A percentile compares a stretch with the other conserved stretches of the same genome.
Evolutionary conservation across 2,113 vertebrate genomes (phyloP).

Genomic region (Callocephalon fimbriatum): DNA sequence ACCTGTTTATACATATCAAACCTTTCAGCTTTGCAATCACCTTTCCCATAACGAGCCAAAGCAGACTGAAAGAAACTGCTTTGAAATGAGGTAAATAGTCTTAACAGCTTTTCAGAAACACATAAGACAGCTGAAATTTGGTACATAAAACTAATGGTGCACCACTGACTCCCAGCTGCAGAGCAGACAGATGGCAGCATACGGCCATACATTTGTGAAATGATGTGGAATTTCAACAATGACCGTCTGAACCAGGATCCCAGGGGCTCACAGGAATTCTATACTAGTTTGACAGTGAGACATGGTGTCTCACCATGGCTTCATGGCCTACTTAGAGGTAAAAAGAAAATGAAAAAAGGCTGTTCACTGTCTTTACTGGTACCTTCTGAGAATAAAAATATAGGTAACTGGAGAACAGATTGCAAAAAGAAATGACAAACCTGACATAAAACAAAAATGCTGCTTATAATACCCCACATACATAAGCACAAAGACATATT

Average conservation of each 20-base stretch:
- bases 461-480: neutral
- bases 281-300: neutral
- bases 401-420: neutral
- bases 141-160: neutral
- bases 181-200: slow-evolving; percentile 57
- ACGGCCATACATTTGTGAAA: neutral
- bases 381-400: neutral
- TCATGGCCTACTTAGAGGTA: neutral
- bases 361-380: neutral
- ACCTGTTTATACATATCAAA: neutral
- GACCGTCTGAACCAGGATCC: slow-evolving; percentile 12
- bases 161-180: neutral
- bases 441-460: neutral
- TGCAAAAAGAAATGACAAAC: neutral
- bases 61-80: neutral
- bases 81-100: neutral
- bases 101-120: neutral
- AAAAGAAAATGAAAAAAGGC: neutral
- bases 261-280: neutral
- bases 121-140: neutral
- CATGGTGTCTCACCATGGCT: neutral
- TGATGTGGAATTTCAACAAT: slow-evolving; percentile 30
- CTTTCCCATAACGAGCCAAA: neutral
- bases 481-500: neutral
- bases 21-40: neutral